Conservation (phyloP, 2,113 vertebrate genomes). For the Lophius piscatorius region DNA sequence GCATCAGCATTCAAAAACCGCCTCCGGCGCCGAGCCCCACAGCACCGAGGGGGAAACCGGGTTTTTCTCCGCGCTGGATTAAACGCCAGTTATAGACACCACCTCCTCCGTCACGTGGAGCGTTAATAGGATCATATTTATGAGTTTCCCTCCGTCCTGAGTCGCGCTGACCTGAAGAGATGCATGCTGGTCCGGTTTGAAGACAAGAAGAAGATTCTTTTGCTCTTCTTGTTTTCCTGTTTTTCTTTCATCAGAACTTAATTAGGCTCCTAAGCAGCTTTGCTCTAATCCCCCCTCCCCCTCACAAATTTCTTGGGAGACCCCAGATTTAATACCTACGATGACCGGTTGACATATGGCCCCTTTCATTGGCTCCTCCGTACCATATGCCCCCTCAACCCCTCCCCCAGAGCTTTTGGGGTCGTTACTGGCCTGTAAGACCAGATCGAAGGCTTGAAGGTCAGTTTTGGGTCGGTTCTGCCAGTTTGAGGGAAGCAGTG, state of each 20-base stretch:
- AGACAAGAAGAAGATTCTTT: conserved; percentile 10
- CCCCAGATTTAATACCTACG: conserved; percentile 47
- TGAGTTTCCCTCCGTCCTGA: too few relatives aligned
- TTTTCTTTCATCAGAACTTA: conserved; percentile 49
- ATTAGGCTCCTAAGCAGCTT: conserved; percentile 70
- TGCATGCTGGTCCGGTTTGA: not conserved
- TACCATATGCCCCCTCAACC: conserved; percentile 43
- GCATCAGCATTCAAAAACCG: not conserved
- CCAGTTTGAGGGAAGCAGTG: conserved; percentile 70
- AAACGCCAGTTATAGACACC: not conserved
- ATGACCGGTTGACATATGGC: conserved; percentile 67
- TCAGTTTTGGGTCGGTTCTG: conserved; percentile 8
- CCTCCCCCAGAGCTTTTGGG: not conserved
- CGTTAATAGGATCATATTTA: conserved; percentile 26
- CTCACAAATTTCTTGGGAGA: conserved; percentile 57
- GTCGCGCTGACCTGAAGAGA: not conserved
- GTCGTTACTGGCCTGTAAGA: not conserved
- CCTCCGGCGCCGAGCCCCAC: not conserved
- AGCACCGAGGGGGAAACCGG: not conserved
- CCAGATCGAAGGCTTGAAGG: conserved; percentile 5
- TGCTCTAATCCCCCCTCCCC: conserved; percentile 56
- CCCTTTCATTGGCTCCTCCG: conserved; percentile 48
- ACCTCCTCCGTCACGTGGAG: not conserved
- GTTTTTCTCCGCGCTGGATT: not conserved
- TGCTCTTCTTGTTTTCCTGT: not conserved